Evolutionary conservation across 2,797 vertebrate genomes (phyloP), one percentile per base, ranked within the genome.

Genomic region (Pteropus rufus): DNA sequence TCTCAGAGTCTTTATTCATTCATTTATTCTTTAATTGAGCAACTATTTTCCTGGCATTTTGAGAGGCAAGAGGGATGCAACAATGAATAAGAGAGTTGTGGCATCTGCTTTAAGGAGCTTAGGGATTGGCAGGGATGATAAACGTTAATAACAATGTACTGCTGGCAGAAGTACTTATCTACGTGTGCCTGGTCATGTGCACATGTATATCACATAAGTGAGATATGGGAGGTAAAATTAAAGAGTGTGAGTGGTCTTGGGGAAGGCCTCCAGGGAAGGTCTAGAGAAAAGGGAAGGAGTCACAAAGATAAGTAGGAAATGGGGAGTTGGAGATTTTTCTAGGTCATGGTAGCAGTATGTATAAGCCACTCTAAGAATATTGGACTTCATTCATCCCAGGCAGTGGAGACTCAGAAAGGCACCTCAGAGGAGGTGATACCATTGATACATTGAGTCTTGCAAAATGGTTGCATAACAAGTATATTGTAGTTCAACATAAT

Each of bases 1-100:
- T 81, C 19, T 91, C 12, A 77, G 36, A 29, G 18, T 39, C 62
- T 72, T 11, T 69, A 36, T 46, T 81, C n/a, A 52, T 49, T 82
- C 9, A 46, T 23, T 65, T 56, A 18, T 14, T 72, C 18, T 49
- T 90, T 62, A 64, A 67, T 7, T 70, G 69, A 77, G 41, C 60
- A 41, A 64, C 44, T 84, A 7, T 81, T 94, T 97, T 84, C 67
- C 41, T 84, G 70, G 34, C 23, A 70, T 19, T 64, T 8, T 7
- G 44, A 73, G 64, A 80, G 54, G 24, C 26, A 9, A 39, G 46
- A 90, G 60, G 56, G 10, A n/a, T 18, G 12, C 21, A 77, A 44
- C 46, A 91, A 3, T 41, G 39, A 80, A 39, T 62, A 23, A 77
- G 29, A 60, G 44, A 54, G 16, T 5, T 41, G 18, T 39, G 31